A percentile compares a stretch with the other conserved stretches of the same genome.
phyloP scores from a whole-genome alignment of 1,140 invertebrate genomes.

The Trichonephila clavata region DNA sequence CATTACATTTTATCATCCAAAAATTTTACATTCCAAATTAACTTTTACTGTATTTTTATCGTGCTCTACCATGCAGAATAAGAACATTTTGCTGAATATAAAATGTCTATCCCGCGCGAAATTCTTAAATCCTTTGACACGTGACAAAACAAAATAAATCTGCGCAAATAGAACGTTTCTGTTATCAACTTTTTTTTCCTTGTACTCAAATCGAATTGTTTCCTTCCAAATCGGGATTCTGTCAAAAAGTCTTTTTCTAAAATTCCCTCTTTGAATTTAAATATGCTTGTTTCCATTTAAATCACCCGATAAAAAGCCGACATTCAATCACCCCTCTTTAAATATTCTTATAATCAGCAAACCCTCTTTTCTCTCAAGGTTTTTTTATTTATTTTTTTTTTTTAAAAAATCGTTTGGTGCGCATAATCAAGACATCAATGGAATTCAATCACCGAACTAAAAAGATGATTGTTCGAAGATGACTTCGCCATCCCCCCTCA shows the following conservation, averaged over 20 bases:
- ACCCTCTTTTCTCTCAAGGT: not conserved
- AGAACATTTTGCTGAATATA: no score
- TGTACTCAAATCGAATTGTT: no score
- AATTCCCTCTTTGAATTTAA: not conserved
- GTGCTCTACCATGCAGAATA: no score
- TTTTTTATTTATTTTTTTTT: not conserved
- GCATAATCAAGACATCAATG: not conserved
- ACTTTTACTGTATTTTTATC: no score
- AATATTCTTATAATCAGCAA: not conserved
- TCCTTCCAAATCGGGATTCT: no score
- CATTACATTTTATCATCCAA: no score
- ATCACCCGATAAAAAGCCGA: not conserved
- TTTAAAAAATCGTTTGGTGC: not conserved
- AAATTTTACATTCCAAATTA: no score
- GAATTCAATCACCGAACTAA: not conserved
- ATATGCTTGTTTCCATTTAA: not conserved
- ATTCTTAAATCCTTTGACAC: no score
- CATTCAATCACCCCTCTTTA: not conserved
- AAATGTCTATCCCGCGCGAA: no score
- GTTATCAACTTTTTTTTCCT: no score
- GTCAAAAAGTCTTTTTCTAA: not conserved
- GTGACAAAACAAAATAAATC: no score
- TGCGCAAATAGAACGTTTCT: no score
- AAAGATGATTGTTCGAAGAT: constrained; percentile 16
- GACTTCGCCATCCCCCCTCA: not conserved